These are phyloP conservation scores for Oedothorax gibbosus DNA, from an alignment of 1,140 invertebrate genomes.

Conservation along the genomic window DNA sequence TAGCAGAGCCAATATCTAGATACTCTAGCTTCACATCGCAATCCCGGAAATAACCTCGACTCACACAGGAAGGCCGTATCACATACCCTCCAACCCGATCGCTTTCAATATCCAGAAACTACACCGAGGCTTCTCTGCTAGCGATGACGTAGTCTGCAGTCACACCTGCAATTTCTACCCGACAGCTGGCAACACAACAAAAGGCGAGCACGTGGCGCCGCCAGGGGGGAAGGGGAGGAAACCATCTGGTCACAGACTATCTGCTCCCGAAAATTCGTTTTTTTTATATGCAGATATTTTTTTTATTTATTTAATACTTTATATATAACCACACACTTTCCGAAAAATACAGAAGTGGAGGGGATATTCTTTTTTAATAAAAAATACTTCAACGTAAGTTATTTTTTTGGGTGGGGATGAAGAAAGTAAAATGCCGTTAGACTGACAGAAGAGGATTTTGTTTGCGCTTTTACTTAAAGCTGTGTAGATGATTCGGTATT, in stretches of 20 bases:
- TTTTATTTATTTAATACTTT: constrained; percentile 60
- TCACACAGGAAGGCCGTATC: too few species aligned
- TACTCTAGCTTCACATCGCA: too few species aligned
- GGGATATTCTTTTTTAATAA: not conserved
- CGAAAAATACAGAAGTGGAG: constrained; percentile 28
- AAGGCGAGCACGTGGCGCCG: constrained; percentile 49
- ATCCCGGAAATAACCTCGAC: too few species aligned
- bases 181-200: constrained; percentile 59
- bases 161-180: constrained; percentile 55
- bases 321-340: constrained; percentile 56
- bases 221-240: constrained; percentile 20
- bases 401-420: constrained; percentile 32
- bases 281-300: constrained; percentile 15
- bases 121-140: constrained; percentile 25
- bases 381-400: constrained; percentile 24
- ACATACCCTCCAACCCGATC: not conserved
- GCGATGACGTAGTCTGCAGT: constrained; percentile 51
- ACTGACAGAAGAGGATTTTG: constrained; percentile 29
- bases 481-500: not conserved
- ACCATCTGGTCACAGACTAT: not conserved
- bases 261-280: constrained; percentile 27
- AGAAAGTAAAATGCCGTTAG: constrained; percentile 41
- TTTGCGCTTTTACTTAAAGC: constrained; percentile 34
- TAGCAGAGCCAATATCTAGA: too few species aligned
- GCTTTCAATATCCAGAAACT: constrained; percentile 38